Evolutionary conservation across 2,113 vertebrate species (phyloP), one percentile per base, ranked within the genome.

Genomic region (Gasterosteus aculeatus): DNA sequence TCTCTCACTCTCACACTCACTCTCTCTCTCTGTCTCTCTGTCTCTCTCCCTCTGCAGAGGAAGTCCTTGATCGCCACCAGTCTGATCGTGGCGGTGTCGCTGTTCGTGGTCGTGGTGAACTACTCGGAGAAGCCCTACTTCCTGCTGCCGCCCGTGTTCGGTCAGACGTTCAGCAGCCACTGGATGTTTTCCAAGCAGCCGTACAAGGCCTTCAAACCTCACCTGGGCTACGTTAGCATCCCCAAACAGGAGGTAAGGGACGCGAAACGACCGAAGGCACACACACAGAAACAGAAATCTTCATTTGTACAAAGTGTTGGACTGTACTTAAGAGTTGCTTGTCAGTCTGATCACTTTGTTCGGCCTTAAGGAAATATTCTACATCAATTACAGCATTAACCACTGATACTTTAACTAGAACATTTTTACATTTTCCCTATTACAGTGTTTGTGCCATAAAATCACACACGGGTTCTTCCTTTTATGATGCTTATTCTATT

Each of bases 191-290:
- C 95, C 79, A 93, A 94, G n/a, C 92, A 90, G 33, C 92, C 92
- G 16, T 94, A 94, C 85, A 95, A 92, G 82, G 92, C 93, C 85
- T 90, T 92, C 88, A 96, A 94, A 80, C 95, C 94, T 77, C 97
- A 98, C 85, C 93, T 90, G 42, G 96, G 97, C 63, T 99, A 99
- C 58, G 83, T 96, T 72, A 97, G 97, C 74, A 93, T 99, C 70
- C 96, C 95, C 83, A 95, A 95, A 2, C 95, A 95, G 89, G 95
- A 98, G 96, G 97, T 99, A 94, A 97, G 96, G 7, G 44, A 47
- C 33, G 3, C 49, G 33, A 5, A 11, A 2, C 12, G 16, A 53
- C 15, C 6, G 18, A 44, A 33, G n/a, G 64, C 46, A 33, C 9
- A 8, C 1, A 12, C 33, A 26, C 12, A 11, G 7, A 26, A 10